Evolutionary conservation across 2,113 vertebrate species (phyloP).

Genomic region (Scomber japonicus): DNA sequence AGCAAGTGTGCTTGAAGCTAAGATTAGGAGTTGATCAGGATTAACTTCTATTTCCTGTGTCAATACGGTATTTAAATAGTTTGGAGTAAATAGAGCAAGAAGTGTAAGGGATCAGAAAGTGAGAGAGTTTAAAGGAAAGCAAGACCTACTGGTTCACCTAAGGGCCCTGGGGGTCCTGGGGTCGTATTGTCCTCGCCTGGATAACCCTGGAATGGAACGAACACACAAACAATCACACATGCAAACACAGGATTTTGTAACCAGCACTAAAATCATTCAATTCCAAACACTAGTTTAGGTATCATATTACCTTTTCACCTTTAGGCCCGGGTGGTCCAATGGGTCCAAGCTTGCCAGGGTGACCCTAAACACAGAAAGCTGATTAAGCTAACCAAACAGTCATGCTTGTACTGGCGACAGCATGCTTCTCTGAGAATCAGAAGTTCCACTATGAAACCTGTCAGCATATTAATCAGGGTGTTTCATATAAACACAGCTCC

Average conservation of each 20-base stretch:
- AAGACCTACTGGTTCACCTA: constrained; percentile 99
- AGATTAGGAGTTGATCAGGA: constrained; percentile 22
- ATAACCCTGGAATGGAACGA: constrained; percentile 88
- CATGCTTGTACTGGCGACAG: constrained; percentile 22
- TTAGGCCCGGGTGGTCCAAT: constrained; percentile 91
- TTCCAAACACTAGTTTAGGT: constrained; percentile 9
- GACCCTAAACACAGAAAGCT: constrained; percentile 86
- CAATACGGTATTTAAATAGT: constrained; percentile 22
- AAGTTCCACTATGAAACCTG: constrained; percentile 25
- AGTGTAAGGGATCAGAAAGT: constrained; percentile 42
- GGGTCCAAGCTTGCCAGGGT: constrained; percentile 88
- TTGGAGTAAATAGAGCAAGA: constrained; percentile 29
- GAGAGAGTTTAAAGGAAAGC: constrained; percentile 86
- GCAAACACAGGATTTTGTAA: constrained; percentile 7
- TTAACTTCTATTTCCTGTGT: constrained; percentile 36
- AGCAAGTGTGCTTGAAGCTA: neutral
- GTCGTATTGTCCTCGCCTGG: constrained; percentile 92
- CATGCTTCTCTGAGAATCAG: constrained; percentile 39
- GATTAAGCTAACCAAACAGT: constrained; percentile 1
- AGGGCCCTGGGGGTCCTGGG: constrained; percentile 92
- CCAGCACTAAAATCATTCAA: neutral
- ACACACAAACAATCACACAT: constrained; percentile 40
- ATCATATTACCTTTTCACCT: constrained; percentile 94
- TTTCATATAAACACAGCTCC: constrained; percentile 47
- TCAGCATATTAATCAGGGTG: constrained; percentile 43